Percentiles rank a stretch among this genome's conserved stretches.
phyloP scores from a whole-genome alignment of 2,888 invertebrate genomes.

The Protonemura montana region DNA sequence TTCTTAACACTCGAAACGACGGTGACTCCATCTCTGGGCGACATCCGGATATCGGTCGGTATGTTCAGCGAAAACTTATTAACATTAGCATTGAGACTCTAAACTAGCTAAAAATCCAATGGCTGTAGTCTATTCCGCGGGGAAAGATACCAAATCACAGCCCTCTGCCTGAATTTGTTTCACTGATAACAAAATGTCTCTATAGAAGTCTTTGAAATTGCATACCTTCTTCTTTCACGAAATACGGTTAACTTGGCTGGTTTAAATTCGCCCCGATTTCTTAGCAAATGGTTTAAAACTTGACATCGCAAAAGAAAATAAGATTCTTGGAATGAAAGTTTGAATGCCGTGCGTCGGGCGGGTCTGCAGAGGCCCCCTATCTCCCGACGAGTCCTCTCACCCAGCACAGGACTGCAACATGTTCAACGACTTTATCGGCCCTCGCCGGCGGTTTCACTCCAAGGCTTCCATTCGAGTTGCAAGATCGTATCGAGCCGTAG shows the following conservation, averaged over 20 bases:
- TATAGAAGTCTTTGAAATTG: too few relatives aligned
- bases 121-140: too few relatives aligned
- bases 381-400: not conserved
- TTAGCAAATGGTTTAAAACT: not conserved
- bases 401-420: not conserved
- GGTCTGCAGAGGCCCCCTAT: constrained; percentile 14
- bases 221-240: not conserved
- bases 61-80: too few relatives aligned
- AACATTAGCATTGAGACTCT: too few relatives aligned
- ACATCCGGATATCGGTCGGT: too few relatives aligned
- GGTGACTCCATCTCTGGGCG: too few relatives aligned
- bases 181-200: too few relatives aligned
- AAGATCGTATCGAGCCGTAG: constrained; percentile 14
- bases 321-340: not conserved
- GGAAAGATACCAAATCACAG: too few relatives aligned
- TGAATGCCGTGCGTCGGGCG: not conserved
- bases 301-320: not conserved
- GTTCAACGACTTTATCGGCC: constrained; percentile 34
- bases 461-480: constrained; percentile 21
- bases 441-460: constrained; percentile 9
- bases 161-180: too few relatives aligned
- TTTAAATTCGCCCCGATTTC: not conserved
- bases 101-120: too few relatives aligned
- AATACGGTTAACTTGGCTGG: not conserved
- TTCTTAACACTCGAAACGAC: too few relatives aligned